phyloP scores from a whole-genome alignment of 2,888 invertebrate species.

The Aelia acuminata region DNA sequence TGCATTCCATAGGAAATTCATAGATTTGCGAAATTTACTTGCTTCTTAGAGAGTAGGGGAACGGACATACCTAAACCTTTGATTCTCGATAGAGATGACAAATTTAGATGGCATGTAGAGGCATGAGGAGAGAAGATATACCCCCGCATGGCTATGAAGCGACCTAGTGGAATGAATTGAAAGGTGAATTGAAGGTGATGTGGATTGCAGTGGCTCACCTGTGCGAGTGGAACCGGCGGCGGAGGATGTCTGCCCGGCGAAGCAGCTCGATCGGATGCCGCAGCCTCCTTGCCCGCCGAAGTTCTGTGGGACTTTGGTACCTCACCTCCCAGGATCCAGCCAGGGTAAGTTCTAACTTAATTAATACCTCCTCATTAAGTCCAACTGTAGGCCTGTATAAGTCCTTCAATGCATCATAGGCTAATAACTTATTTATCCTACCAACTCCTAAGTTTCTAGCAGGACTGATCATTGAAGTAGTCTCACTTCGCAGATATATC shows the following conservation, averaged over 20 bases:
- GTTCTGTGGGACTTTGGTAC: conserved; percentile 75
- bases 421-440: too few species aligned
- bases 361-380: not conserved
- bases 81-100: not conserved
- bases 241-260: conserved; percentile 70
- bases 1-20: not conserved
- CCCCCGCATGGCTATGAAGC: conserved; percentile 31
- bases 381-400: too few species aligned
- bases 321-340: conserved; percentile 77
- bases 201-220: conserved; percentile 27
- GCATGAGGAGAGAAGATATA: conserved; percentile 1
- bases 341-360: conserved; percentile 72
- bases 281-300: conserved; percentile 76
- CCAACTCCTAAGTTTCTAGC: too few species aligned
- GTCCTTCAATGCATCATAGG: too few species aligned
- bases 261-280: conserved; percentile 79
- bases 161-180: not conserved
- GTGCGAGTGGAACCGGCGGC: conserved; percentile 21
- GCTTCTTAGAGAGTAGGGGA: not conserved
- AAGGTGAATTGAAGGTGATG: not conserved
- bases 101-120: conserved; percentile 33
- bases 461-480: too few species aligned
- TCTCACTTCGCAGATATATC: too few species aligned
- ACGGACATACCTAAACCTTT: not conserved
- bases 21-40: not conserved